Evolutionary conservation across 2,888 invertebrate genomes (phyloP).

Genomic region (Caenorhabditis sulstoni): DNA sequence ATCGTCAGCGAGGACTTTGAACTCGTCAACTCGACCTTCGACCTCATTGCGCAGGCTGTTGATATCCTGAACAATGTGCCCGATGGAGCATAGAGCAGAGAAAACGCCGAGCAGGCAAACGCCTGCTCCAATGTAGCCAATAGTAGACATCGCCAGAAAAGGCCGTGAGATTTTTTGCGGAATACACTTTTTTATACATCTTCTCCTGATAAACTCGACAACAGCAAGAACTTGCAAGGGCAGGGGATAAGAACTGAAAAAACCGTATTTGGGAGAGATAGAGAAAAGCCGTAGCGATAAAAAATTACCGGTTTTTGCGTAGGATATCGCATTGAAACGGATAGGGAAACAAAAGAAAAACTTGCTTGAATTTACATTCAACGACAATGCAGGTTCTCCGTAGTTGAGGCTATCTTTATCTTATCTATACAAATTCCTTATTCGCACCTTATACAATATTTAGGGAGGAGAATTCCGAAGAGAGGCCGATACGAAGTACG

Average conservation of each 20-base stretch:
- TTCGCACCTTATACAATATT: conserved; percentile 42
- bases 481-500: conserved; percentile 42
- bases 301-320: conserved; percentile 52
- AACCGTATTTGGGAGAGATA: too few relatives aligned
- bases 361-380: conserved; percentile 27
- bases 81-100: conserved; percentile 65
- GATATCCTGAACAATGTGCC: conserved; percentile 69
- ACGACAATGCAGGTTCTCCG: neutral
- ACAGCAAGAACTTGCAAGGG: conserved; percentile 39
- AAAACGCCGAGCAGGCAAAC: conserved; percentile 65
- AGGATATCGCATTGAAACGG: neutral
- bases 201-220: conserved; percentile 36
- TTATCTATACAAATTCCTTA: neutral
- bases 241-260: neutral
- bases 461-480: conserved; percentile 67
- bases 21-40: conserved; percentile 61
- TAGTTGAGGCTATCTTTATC: conserved; percentile 6
- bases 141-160: conserved; percentile 58
- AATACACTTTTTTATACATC: conserved; percentile 32
- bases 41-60: conserved; percentile 68
- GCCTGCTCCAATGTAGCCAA: conserved; percentile 65
- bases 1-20: conserved; percentile 70
- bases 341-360: conserved; percentile 22
- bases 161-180: conserved; percentile 17
- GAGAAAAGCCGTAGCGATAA: conserved; percentile 20